These are phyloP conservation scores for Pterocles gutturalis DNA, from an alignment of 2,113 vertebrate genomes.

Conservation along the genomic window DNA sequence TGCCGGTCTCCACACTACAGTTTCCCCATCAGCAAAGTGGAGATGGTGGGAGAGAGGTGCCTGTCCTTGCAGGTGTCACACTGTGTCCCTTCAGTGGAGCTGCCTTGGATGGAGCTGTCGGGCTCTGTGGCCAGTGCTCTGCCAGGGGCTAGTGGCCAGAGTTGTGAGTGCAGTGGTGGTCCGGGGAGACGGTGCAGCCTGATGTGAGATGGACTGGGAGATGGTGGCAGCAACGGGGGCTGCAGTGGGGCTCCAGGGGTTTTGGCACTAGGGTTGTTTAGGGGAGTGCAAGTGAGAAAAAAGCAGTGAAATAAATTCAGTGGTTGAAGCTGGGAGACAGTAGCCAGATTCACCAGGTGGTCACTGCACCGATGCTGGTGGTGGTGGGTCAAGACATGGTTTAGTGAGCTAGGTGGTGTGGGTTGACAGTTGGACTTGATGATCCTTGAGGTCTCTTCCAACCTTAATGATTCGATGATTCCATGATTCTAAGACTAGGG, in stretches of 20 bases:
- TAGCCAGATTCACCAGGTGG: not conserved
- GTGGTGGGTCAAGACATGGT: not conserved
- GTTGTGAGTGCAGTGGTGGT: not conserved
- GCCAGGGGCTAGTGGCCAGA: not conserved
- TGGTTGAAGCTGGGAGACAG: not conserved
- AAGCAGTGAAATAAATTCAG: not conserved
- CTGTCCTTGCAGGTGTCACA: not conserved
- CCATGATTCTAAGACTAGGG: not conserved
- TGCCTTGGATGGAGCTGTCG: fast-evolving
- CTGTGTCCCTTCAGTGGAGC: not conserved
- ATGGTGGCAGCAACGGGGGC: not conserved
- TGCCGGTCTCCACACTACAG: not conserved
- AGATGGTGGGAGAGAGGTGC: not conserved
- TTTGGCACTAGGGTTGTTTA: not conserved
- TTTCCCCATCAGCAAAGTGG: not conserved
- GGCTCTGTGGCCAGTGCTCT: not conserved
- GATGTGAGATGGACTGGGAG: not conserved
- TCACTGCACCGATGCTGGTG: too few relatives aligned
- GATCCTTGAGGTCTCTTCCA: too few relatives aligned
- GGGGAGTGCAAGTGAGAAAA: not conserved
- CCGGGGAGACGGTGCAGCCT: not conserved
- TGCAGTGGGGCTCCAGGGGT: not conserved
- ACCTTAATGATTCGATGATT: too few relatives aligned
- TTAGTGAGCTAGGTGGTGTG: too few relatives aligned
- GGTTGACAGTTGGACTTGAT: too few relatives aligned